Evolutionary conservation across 2,888 invertebrate species (phyloP), one percentile per base, ranked within the genome.

Genomic region (Schizotus pectinicornis): DNA sequence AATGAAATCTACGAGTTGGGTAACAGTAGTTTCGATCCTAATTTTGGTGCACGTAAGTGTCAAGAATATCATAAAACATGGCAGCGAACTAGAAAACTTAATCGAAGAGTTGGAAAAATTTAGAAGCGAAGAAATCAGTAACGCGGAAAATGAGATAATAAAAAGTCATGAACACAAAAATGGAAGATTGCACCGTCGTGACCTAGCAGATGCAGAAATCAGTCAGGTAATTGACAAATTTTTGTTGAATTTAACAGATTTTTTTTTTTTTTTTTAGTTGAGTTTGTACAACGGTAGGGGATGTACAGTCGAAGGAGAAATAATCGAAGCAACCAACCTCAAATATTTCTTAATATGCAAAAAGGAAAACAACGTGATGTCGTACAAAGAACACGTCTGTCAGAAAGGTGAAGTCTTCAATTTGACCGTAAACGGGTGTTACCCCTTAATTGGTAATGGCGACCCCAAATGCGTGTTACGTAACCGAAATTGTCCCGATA

Each of bases 401-500:
- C 3, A 35, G 11, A 35, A 8, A 2, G 5, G 6, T 3, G 47
- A 47, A 12, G 6, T 34, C 7, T 47, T 12, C 35, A 34, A 47
- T 22, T 3, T n/a, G 3, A 38, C 43, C 2, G 7, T 33, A 7
- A 6, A 36, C 7, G 35, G 8, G 2, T 59, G 59, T 30, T 13
- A 50, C 1, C n/a, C 13, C 13, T 31, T 59, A n/a, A 11, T 35
- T 3, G 59, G 59, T 3, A 37, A 37, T 33, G 59, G 59, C 1
- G 22, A 11, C 34, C 11, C 43, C 5, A 48, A 11, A 2, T 53
- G 53, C 14, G 53, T 57, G 13, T 14, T 60, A n/a, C 9, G 12
- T n/a, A 33, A 53, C 9, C 42, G 38, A 53, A 14, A 36, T n/a
- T 57, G 60, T 22, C 57, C 57, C 6, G 8, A 34, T 8, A 43